Evolutionary conservation across 2,888 invertebrate species (phyloP), one percentile per base, ranked within the genome.

Genomic region (Coelopa pilipes): DNA sequence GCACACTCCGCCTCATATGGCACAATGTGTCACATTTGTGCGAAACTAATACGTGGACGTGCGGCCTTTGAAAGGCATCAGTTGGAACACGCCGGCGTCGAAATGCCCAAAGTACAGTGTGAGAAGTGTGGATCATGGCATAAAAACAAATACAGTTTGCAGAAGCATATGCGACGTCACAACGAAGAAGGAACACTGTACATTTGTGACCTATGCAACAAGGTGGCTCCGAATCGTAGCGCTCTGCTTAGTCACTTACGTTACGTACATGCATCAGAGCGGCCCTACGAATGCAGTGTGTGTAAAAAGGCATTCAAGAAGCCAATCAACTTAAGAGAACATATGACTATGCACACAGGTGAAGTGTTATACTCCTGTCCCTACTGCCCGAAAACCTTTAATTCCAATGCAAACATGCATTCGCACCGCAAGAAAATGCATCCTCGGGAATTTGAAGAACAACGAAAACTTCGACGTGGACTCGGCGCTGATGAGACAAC

Each of bases 351-450:
- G 45, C 87, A 88, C 57, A 87, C 87, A 0, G 83, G 84, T 21
- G 87, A 87, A 73, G 85, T 85, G 59, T 78, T 88, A 13, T 88
- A 88, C 77, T 85, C 82, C 62, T 88, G 88, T 62, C 85, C 85
- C 0, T 84, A 87, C 74, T 87, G 87, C 70, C 82, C 87, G 0
- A 85, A 85, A 79, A 87, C 87, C 11, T 88, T 88, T 74, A 87
- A 87, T 74, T 87, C 87, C 12, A 85, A 86, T 81, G 87, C 86
- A 5, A 87, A 87, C 76, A 85, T 87, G 83, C 87, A 88, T 76
- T 84, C 87, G 1, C 88, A 88, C 79, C 81, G 86, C 24, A 87
- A 87, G 74, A 87, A 87, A 72, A 79, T 82, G 13, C 88, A 88
- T 81, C 84, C 85, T 57, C 81, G 80, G 68, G 86, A 87, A 78